phyloP scores from a whole-genome alignment of 1,140 invertebrate genomes.

The Zaprionus nigranus region DNA sequence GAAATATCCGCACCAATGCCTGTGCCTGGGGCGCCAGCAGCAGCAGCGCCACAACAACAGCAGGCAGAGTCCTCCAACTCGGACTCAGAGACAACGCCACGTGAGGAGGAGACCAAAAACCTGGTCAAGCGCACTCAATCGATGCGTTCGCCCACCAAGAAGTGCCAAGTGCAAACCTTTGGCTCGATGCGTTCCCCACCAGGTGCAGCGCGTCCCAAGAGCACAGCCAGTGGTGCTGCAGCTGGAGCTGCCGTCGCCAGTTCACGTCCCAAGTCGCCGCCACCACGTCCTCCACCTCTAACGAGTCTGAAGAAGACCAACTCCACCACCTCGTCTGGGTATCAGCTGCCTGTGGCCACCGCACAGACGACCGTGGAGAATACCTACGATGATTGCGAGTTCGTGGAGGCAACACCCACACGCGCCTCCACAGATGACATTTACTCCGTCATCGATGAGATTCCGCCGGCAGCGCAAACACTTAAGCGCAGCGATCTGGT shows the following conservation, averaged over 20 bases:
- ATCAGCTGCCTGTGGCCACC: conserved; percentile 84
- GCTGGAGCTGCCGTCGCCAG: conserved; percentile 43
- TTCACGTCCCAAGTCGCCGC: conserved; percentile 87
- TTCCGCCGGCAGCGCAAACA: conserved; percentile 84
- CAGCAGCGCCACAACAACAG: not conserved
- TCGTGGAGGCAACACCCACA: conserved; percentile 85
- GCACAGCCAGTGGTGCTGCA: conserved; percentile 85
- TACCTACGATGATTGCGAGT: conserved; percentile 92
- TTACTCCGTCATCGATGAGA: conserved; percentile 94
- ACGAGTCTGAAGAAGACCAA: conserved; percentile 76
- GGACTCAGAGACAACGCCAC: conserved; percentile 75
- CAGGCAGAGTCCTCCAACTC: conserved; percentile 78
- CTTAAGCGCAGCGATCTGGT: conserved; percentile 79
- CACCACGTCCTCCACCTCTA: conserved; percentile 85
- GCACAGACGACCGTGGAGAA: conserved; percentile 80
- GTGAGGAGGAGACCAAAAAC: conserved; percentile 81
- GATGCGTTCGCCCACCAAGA: conserved; percentile 88
- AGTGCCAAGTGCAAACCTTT: conserved; percentile 88
- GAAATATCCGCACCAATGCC: conserved; percentile 93
- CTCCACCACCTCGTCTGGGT: conserved; percentile 75
- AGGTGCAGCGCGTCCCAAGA: conserved; percentile 88
- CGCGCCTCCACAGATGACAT: conserved; percentile 89
- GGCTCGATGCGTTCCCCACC: conserved; percentile 90
- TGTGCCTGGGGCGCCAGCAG: conserved; percentile 39
- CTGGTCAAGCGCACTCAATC: conserved; percentile 90